Base-by-base conservation (phyloP, 2,113 vertebrate genomes). In the Prunella himalayana region DNA sequence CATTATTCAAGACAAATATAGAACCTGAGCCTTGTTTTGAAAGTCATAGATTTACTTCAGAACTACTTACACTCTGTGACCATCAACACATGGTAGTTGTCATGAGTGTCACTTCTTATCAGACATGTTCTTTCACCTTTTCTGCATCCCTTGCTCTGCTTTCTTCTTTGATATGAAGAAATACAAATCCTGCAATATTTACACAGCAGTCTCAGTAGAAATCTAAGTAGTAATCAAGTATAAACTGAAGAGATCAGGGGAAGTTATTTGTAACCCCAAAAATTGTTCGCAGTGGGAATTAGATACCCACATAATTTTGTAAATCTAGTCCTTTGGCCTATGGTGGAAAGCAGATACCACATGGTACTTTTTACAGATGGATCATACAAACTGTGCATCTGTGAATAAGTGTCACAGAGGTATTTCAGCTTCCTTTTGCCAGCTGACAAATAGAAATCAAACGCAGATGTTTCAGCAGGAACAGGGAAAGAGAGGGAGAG, bases 381-480 rank as follows among this genome's bases (percentile, higher is more conserved):
- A 93, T 89, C 63, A 49, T 69, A 41, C 28, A 84, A 87, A 82
- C n/a, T 82, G 37, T 86, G 23, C 6, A 11, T 82, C 89, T 89
- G 83, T 65, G 78, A 66, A 47, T 41, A 86, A 93, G 45, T 94
- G 80, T 69, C 83, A 95, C 81, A 88, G 82, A 93, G 78, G 81
- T 86, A 94, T 95, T 96, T 63, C 82, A 83, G 83, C 37, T 92
- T 84, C 60, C 47, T 90, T 93, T 97, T 87, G 75, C 88, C 88
- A 95, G 51, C 44, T 87, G 82, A 94, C 54, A 95, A 82, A 70
- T 21, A 84, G 35, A 97, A 96, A 84, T 92, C 57, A 68, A 19
- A 5, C 4, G 8, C 69, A 86, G 88, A 92, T 92, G 31, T 82
- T 95, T 92, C 82, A 87, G 15, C 2, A 0, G 50, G 64, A 91